Evolutionary conservation across 92 coral and sea anemone species (phyloP).

Genomic region (Siderastrea radians): DNA sequence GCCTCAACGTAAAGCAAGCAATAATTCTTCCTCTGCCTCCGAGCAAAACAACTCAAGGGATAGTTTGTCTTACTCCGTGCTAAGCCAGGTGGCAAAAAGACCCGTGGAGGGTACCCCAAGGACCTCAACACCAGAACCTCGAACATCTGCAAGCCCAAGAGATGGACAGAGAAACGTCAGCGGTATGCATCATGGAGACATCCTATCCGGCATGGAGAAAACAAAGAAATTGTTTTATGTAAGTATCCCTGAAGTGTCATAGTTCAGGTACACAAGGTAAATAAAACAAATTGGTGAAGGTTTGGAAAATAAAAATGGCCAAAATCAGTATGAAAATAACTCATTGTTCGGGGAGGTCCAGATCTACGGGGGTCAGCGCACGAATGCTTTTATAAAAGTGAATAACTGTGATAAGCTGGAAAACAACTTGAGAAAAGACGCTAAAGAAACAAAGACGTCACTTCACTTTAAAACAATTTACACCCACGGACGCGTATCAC

Average conservation of each 20-base stretch:
- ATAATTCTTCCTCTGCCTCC: background rate
- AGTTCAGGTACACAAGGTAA: background rate
- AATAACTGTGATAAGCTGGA: background rate
- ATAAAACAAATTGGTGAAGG: background rate
- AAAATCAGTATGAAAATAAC: background rate
- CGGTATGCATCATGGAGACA: background rate
- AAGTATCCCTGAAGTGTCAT: constrained; percentile 1
- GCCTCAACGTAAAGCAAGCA: background rate
- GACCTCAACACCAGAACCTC: constrained; percentile 36
- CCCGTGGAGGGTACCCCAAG: constrained; percentile 29
- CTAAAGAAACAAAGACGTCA: constrained; percentile 7
- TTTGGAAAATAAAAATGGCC: background rate
- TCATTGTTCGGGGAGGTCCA: constrained; percentile 6
- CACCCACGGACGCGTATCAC: background rate
- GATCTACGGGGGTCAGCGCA: background rate
- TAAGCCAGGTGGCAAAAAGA: constrained; percentile 6
- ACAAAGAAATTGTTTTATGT: constrained; percentile 13
- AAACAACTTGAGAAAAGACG: background rate
- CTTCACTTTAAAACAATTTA: background rate
- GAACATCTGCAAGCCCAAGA: constrained; percentile 3
- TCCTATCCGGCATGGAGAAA: background rate
- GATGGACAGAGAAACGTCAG: background rate
- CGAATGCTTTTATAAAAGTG: background rate
- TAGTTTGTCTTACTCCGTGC: background rate
- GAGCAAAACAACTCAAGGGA: constrained; percentile 1